A percentile compares a stretch with the other conserved stretches of the same genome.
These are phyloP conservation scores for Chrysemys picta DNA, from an alignment of 2,113 vertebrate species.

Conservation along the genomic window DNA sequence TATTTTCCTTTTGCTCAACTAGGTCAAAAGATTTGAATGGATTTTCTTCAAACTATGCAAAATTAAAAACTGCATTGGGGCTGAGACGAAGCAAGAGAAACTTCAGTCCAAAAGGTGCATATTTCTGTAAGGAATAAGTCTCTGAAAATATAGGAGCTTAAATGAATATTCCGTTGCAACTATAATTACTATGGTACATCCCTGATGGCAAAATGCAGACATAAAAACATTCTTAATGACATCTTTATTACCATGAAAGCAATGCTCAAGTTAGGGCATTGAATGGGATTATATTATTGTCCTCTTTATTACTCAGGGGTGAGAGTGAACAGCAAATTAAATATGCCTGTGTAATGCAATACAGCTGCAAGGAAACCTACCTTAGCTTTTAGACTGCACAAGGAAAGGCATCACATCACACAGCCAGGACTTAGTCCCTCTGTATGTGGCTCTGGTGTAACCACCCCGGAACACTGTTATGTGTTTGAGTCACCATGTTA, in stretches of 20 bases:
- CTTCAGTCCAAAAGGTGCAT: constrained; percentile 26
- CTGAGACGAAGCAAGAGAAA: not conserved
- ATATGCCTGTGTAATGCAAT: constrained; percentile 21
- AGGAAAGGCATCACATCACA: not conserved
- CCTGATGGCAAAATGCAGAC: not conserved
- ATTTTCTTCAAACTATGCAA: constrained; percentile 48
- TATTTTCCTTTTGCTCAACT: constrained; percentile 19
- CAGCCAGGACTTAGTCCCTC: not conserved
- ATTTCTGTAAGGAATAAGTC: not conserved
- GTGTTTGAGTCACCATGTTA: not conserved
- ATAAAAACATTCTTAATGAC: not conserved
- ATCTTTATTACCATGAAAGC: constrained; percentile 5
- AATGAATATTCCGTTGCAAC: not conserved
- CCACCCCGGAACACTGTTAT: not conserved
- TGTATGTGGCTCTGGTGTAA: not conserved
- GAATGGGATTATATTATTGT: not conserved
- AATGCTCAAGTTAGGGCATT: not conserved
- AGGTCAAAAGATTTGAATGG: constrained; percentile 13
- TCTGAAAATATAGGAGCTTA: not conserved
- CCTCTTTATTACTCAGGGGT: not conserved
- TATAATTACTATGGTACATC: not conserved
- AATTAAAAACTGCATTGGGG: not conserved
- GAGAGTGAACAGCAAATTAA: constrained; percentile 56
- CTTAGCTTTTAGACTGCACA: constrained; percentile 12
- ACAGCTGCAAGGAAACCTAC: not conserved